These are phyloP conservation scores for Hipparchia semele DNA, from an alignment of 2,888 invertebrate genomes.

Conservation along the genomic window DNA sequence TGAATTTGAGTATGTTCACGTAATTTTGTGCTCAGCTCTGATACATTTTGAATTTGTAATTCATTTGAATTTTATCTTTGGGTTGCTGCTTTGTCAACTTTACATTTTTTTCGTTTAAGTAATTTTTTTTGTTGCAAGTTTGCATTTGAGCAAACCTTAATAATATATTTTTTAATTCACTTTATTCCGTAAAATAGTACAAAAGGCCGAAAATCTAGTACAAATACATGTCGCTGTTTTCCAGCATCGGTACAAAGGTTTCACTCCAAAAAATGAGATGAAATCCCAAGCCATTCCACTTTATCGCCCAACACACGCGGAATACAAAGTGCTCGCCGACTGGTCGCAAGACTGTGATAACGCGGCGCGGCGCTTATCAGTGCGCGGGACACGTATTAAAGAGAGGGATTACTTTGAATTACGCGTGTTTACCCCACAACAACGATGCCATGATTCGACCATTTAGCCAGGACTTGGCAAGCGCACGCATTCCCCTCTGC, in stretches of 20 bases:
- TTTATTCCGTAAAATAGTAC: too few relatives aligned
- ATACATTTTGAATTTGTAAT: background rate
- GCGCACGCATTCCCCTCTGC: too few relatives aligned
- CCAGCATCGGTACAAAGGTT: background rate
- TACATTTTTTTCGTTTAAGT: background rate
- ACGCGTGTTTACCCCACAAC: conserved; percentile 4
- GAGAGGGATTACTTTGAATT: conserved; percentile 15
- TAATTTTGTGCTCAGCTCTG: background rate
- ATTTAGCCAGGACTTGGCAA: too few relatives aligned
- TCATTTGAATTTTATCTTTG: background rate
- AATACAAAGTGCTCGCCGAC: conserved; percentile 11
- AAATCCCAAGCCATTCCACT: conserved; percentile 2
- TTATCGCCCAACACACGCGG: background rate
- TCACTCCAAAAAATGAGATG: conserved; percentile 9
- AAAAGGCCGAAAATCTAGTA: too few relatives aligned
- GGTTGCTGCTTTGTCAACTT: background rate
- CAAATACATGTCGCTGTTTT: background rate
- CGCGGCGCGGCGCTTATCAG: conserved; percentile 13
- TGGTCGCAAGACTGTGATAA: background rate
- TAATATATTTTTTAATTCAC: too few relatives aligned
- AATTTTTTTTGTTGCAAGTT: background rate
- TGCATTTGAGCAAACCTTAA: background rate
- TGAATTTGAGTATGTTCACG: background rate
- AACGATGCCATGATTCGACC: too few relatives aligned
- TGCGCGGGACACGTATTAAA: conserved; percentile 13